Base-by-base conservation (phyloP, 2,797 vertebrate species). In the Eurystomus glaucurus region DNA sequence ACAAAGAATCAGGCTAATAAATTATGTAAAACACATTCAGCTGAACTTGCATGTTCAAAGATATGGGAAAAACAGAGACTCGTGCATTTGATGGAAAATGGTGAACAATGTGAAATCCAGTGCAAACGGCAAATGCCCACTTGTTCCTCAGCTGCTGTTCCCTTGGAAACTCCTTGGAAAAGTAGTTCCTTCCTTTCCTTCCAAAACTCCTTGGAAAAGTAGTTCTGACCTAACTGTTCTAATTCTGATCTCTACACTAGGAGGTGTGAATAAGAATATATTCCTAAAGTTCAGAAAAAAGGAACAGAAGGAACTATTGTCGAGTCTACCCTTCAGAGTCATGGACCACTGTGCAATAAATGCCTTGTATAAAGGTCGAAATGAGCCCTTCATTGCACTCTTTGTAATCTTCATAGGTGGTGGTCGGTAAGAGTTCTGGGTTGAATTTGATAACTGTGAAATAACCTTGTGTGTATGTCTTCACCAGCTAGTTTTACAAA, bases 1-100 rank as follows among this genome's bases (percentile, higher is more conserved):
- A 90, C 85, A 95, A 95, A 96, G 89, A 81, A 69, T 41, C 46
- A 33, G 62, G 25, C 65, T 81, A 92, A 82, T 90, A 93, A 92
- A 87, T 93, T 90, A 78, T n/a, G n/a, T 60, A 76, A 93, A 94
- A 69, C 19, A 62, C 22, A 84, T 78, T 95, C 85, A 78, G 48
- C 35, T 84, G 82, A 84, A 90, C 39, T 41, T 57, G 8, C 39
- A 13, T 57, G 29, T 74, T 92, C 77, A 90, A 86, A 97, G n/a
- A 60, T 48, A 65, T 0, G 52, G n/a, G 31, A 48, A 85, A 81
- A 90, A 58, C 51, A 83, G 21, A 76, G 15, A 64, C 19, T 75
- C 2, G 0, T 43, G 41, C 8, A 50, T 88, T 14, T 1, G 1
- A 14, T 10, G 18, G 28, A 72, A 78, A 88, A 58, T 23, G 6